Percentiles rank a stretch among this genome's conserved stretches.
Evolutionary conservation across 2,113 vertebrate genomes (phyloP).

Genomic region (Silurus meridionalis): DNA sequence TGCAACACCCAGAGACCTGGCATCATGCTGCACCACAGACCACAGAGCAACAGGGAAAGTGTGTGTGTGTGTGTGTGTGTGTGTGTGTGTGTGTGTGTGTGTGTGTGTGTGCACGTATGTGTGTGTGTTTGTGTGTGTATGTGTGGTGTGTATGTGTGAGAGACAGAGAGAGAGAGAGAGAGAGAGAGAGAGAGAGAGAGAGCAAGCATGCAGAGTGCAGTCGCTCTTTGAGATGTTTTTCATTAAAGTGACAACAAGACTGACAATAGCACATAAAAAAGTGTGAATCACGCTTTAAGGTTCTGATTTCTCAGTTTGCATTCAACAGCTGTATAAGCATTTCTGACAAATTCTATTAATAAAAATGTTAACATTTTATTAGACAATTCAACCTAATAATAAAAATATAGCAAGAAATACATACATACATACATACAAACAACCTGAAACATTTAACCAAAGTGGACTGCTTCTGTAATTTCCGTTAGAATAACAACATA

Average conservation of each 20-base stretch:
- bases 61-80: conserved; percentile 37
- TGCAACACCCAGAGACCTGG: conserved; percentile 71
- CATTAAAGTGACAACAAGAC: conserved; percentile 71
- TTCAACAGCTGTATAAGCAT: background rate
- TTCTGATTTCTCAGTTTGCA: conserved; percentile 10
- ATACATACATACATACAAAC: no score
- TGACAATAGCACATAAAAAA: conserved; percentile 75
- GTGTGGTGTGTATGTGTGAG: background rate
- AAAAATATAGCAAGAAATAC: no score
- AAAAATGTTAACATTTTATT: background rate
- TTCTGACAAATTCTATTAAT: background rate
- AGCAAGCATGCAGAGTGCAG: conserved; percentile 64
- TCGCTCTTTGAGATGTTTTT: conserved; percentile 77
- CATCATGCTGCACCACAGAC: conserved; percentile 59
- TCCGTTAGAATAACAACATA: background rate
- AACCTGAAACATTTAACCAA: background rate
- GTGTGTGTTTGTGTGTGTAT: background rate
- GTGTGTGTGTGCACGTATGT: background rate
- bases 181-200: conserved; percentile 4
- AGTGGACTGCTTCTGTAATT: background rate
- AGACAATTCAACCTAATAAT: background rate
- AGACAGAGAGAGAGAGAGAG: background rate
- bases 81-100: conserved; percentile 25
- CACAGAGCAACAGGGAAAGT: background rate
- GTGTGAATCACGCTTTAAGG: conserved; percentile 42